Conservation (phyloP, 1,140 invertebrate genomes). For the Neomicropteryx cornuta region DNA sequence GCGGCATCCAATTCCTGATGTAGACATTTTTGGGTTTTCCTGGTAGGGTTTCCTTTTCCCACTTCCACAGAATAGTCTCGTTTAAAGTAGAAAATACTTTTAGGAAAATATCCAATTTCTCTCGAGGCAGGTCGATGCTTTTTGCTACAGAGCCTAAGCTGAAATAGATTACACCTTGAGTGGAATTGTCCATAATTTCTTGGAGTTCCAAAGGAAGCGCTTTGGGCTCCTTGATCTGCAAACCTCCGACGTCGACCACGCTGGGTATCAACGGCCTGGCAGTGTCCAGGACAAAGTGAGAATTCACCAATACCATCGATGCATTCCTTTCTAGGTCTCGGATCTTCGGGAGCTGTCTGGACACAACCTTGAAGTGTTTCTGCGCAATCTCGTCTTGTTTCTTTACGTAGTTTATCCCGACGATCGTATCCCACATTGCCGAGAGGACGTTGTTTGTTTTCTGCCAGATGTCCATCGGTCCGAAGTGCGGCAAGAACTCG, state of each 20-base stretch:
- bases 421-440: no score
- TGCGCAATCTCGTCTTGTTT: constrained; percentile 16
- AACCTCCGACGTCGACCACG: constrained; percentile 39
- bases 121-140: constrained; percentile 17
- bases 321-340: constrained; percentile 25
- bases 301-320: constrained; percentile 39
- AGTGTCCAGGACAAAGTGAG: constrained; percentile 36
- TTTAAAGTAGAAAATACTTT: constrained; percentile 20
- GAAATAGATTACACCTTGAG: constrained; percentile 42
- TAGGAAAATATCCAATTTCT: constrained; percentile 14
- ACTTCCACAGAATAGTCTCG: no score
- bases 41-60: constrained; percentile 39
- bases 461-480: constrained; percentile 6
- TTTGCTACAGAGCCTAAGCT: constrained; percentile 39
- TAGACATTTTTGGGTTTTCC: constrained; percentile 42
- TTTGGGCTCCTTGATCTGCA: constrained; percentile 33
- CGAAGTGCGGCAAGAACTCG: constrained; percentile 13
- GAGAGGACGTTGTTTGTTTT: no score
- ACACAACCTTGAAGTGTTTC: constrained; percentile 18
- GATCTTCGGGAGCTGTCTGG: constrained; percentile 5
- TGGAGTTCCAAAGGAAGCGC: constrained; percentile 29
- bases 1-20: constrained; percentile 49
- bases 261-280: constrained; percentile 39
- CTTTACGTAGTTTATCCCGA: no score
- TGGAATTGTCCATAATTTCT: constrained; percentile 28